Conservation (phyloP, 2,113 vertebrate genomes). For the Syngnathoides biaculeatus region DNA sequence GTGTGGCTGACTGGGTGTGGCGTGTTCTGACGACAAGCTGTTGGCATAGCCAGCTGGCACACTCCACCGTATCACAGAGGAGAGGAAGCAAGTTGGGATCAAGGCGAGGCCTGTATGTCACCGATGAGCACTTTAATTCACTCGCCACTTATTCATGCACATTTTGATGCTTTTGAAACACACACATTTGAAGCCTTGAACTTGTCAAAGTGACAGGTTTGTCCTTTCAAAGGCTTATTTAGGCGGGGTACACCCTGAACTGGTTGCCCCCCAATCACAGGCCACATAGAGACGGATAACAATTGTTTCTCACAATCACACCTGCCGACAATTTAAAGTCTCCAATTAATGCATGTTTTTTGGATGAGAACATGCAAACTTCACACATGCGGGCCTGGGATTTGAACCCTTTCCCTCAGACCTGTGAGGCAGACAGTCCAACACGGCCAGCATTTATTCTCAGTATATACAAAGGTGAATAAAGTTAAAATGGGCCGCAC, state of each 20-base stretch:
- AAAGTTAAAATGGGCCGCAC: neutral
- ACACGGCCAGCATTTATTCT: neutral
- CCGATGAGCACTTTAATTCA: neutral
- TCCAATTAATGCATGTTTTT: too few relatives aligned
- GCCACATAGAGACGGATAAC: too few relatives aligned
- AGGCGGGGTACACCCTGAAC: too few relatives aligned
- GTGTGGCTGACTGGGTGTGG: constrained; percentile 27
- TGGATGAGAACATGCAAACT: too few relatives aligned
- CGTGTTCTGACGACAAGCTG: constrained; percentile 15
- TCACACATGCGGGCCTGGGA: too few relatives aligned
- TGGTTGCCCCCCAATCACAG: too few relatives aligned
- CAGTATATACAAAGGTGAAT: neutral
- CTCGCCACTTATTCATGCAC: neutral
- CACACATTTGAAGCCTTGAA: neutral
- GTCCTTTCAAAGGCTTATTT: neutral
- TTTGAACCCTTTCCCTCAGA: too few relatives aligned
- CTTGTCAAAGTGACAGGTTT: neutral
- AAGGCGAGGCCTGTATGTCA: constrained; percentile 3
- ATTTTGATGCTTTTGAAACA: neutral
- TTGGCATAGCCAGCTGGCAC: neutral
- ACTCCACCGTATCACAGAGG: neutral
- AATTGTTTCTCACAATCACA: too few relatives aligned
- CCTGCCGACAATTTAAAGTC: too few relatives aligned
- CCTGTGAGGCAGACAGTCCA: too few relatives aligned
- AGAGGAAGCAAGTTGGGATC: neutral